Conservation (phyloP, 2,797 vertebrate species). For the Channallabes apus region DNA sequence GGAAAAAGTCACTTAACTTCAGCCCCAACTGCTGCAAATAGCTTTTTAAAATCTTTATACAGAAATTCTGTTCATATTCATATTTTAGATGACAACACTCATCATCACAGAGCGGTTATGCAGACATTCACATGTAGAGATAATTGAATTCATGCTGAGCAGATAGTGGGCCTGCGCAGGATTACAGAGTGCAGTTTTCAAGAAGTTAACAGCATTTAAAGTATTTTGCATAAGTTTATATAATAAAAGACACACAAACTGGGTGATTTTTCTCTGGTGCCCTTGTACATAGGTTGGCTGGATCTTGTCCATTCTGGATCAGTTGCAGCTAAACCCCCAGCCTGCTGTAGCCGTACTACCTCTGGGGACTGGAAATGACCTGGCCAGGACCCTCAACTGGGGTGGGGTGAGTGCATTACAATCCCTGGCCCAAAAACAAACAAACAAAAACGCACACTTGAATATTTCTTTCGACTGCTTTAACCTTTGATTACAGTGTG, state of each 20-base stretch:
- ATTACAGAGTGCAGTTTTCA: not conserved
- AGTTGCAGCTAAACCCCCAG: slow-evolving; percentile 84
- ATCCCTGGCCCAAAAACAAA: too few species aligned
- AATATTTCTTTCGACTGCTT: too few species aligned
- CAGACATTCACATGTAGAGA: not conserved
- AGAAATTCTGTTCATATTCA: not conserved
- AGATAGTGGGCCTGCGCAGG: not conserved
- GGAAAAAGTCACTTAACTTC: not conserved
- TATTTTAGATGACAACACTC: not conserved
- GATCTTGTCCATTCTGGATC: slow-evolving; percentile 92
- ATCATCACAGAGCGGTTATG: not conserved
- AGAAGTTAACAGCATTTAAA: not conserved
- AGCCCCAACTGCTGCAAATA: not conserved
- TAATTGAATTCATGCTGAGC: not conserved
- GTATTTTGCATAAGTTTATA: not conserved
- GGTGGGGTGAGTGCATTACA: slow-evolving; percentile 80
- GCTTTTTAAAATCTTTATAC: not conserved
- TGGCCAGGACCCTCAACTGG: slow-evolving; percentile 95
- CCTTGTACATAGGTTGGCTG: slow-evolving; percentile 87
- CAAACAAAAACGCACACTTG: too few species aligned
- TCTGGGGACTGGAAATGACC: slow-evolving; percentile 91
- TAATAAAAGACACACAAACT: not conserved
- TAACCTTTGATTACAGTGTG: too few species aligned
- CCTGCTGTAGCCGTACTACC: slow-evolving; percentile 91
- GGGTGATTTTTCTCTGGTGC: not conserved